Base-by-base conservation (phyloP, 2,888 invertebrate genomes). In the Dysmachus trigonus region DNA sequence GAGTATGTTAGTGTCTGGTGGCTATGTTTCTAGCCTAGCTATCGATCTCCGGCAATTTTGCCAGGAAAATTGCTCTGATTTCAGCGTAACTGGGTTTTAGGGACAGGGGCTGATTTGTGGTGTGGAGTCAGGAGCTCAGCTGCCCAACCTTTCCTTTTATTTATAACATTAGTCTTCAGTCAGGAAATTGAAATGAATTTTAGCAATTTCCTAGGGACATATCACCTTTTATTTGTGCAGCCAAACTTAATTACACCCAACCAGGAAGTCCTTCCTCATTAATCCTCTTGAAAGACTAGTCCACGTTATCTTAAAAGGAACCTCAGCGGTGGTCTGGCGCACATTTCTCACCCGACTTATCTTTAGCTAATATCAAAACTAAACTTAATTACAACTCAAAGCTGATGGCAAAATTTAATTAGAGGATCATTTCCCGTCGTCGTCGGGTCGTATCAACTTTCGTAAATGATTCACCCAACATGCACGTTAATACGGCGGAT, bases 361-460 rank as follows among this genome's bases (percentile, higher is more conserved):
- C 76, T 76, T 18, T 35, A 4, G 41, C 38, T 76, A 38, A 76
- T 41, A 76, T 76, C 76, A 35, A n/a, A 38, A 22, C 76, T 76
- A 38, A 76, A 76, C 76, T 33, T 76, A 76, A 76, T 76, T 76
- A 76, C 76, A 41, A 35, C 76, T 76, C 76, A 76, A 76, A 76
- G 76, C 76, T 76, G 76, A 22, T 76, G 38, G 76, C 76, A 76
- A 76, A 76, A 76, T 76, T 76, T 76, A 76, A 76, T 76, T 76
- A 76, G 76, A 76, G 76, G 13, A 76, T 35, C 33, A 35, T 76
- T 76, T 76, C 38, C 76, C 76, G 38, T 22, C 33, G 38, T 22
- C 33, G 76, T 18, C 38, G 76, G 62, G 27, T 10, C 62, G 27
- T 62, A 62, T 62, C 62, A 62, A 27, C 27, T 62, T 62, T 62